Evolutionary conservation across 2,888 invertebrate species (phyloP), one percentile per base, ranked within the genome.

Genomic region (Tribolium freemani): DNA sequence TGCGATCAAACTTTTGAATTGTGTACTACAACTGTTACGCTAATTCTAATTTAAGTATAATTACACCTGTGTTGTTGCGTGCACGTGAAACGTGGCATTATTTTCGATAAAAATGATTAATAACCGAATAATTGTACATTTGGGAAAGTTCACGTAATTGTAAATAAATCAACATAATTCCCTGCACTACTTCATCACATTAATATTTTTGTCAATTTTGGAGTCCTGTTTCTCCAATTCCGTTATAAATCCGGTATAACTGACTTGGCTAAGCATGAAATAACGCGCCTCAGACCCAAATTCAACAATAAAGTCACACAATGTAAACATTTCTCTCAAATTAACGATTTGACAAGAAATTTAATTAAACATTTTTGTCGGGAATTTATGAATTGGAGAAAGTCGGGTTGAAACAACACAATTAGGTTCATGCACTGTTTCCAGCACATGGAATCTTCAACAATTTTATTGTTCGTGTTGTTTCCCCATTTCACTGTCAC

Each of bases 91-190:
- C 44, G 8, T 54, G 13, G 16, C 13, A 58, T 45, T 58, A 58
- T 58, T 58, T 44, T 45, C 9, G 30, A 48, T 11, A 30, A 60
- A 58, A 46, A 60, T 26, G 5, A 10, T 11, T 60, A 60, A 58
- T 11, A 38, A 63, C 31, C 50, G 50, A 30, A 21, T 63, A 50
- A 63, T 51, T 63, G n/a, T 56, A 30, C 13, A 13, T 63, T 64
- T 54, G 31, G 44, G 54, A 64, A 64, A 63, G 63, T 63, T 51
- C 58, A 9, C 13, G 51, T 63, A 64, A 64, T 64, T 54, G 30
- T 6, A 13, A 3, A 51, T 30, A 51, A 64, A 64, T 54, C 51
- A 63, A 63, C 63, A 63, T 64, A 64, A 64, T 44, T 64, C 21
- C 21, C 26, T 54, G 54, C 64, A 21, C 64, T 26, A 53, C 20